Evolutionary conservation across 1,140 invertebrate genomes (phyloP).

Genomic region (Zaprionus kolodkinae): DNA sequence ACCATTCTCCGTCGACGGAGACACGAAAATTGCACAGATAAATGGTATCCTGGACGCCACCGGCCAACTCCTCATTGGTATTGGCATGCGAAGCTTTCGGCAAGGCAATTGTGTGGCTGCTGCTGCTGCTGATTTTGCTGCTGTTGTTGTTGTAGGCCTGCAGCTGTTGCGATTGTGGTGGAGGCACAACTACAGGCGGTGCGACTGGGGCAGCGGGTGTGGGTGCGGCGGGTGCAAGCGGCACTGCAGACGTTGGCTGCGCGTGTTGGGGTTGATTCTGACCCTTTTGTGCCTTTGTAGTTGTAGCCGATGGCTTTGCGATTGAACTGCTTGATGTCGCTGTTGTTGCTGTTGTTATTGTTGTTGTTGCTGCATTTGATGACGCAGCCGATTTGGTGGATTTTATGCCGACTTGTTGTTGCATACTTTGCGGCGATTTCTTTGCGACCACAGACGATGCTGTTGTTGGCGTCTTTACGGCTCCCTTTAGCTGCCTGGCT

Average conservation of each 20-base stretch:
- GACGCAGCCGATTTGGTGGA: constrained; percentile 47
- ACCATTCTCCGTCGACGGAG: constrained; percentile 98
- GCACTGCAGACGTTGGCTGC: constrained; percentile 25
- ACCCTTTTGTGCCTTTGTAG: constrained; percentile 58
- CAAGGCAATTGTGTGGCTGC: constrained; percentile 66
- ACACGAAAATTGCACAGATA: constrained; percentile 98
- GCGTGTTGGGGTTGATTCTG: constrained; percentile 62
- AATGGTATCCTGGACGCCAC: constrained; percentile 97
- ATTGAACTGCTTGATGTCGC: constrained; percentile 30
- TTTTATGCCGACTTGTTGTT: constrained; percentile 64
- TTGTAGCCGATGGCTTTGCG: constrained; percentile 40
- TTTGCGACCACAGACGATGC: constrained; percentile 29
- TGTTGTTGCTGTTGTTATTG: constrained; percentile 35
- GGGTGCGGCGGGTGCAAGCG: constrained; percentile 40
- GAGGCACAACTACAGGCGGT: constrained; percentile 37
- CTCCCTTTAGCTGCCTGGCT: constrained; percentile 45
- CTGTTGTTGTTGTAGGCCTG: constrained; percentile 51
- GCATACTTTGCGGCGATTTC: constrained; percentile 50
- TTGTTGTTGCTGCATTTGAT: constrained; percentile 35
- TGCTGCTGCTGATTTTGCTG: constrained; percentile 48
- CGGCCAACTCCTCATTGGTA: constrained; percentile 88
- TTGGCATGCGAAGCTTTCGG: constrained; percentile 80
- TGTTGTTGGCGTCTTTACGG: constrained; percentile 56
- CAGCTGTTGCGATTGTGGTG: constrained; percentile 26
- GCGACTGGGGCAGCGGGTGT: constrained; percentile 19